phyloP scores from a whole-genome alignment of 2,113 vertebrate species.

The Axis porcinus region DNA sequence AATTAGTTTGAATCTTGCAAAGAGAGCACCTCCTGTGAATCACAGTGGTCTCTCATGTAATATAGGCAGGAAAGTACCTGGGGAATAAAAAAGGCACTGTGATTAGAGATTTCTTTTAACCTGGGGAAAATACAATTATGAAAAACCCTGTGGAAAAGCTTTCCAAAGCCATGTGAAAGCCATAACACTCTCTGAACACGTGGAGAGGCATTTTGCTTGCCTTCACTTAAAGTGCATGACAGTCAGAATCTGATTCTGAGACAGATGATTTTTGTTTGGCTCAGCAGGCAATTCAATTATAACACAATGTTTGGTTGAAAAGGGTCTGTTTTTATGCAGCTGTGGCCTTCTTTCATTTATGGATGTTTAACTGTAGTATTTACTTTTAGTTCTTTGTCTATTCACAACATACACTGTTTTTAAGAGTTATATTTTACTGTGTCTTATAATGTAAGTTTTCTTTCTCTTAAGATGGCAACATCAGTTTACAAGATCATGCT shows the following conservation, averaged over 20 bases:
- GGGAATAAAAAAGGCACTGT: background rate
- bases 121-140: slow-evolving; percentile 49
- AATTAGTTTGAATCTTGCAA: background rate
- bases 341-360: slow-evolving; percentile 19
- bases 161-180: slow-evolving; percentile 49
- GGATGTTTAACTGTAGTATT: background rate
- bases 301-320: slow-evolving; percentile 38
- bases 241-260: slow-evolving; percentile 48
- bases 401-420: background rate
- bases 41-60: background rate
- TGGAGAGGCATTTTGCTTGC: slow-evolving; percentile 41
- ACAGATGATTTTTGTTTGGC: slow-evolving; percentile 60
- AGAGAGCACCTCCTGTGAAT: slow-evolving; percentile 50
- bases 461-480: background rate
- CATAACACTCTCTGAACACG: background rate
- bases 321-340: slow-evolving; percentile 44
- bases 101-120: slow-evolving; percentile 40
- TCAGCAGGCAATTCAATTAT: slow-evolving; percentile 71
- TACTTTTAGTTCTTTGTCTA: background rate
- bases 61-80: slow-evolving; percentile 8
- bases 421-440: background rate
- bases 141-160: slow-evolving; percentile 48
- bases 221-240: slow-evolving; percentile 54
- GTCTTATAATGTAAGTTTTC: background rate
- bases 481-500: background rate